A percentile compares a stretch with the other conserved stretches of the same genome.
These are phyloP conservation scores for Plusia festucae DNA, from an alignment of 2,888 invertebrate species.

Conservation along the genomic window DNA sequence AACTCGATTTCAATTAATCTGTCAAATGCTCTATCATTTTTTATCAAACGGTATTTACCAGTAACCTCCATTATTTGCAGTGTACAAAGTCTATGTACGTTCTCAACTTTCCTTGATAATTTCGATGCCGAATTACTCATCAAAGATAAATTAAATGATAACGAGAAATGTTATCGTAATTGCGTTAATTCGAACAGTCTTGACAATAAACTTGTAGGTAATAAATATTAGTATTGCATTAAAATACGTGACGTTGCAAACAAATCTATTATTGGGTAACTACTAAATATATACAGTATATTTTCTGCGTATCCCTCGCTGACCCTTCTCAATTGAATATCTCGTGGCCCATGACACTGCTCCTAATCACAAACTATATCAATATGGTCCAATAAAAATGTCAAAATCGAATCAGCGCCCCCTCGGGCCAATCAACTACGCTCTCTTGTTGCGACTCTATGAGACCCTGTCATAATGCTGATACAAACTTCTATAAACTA, in stretches of 20 bases:
- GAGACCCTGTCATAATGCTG: slow-evolving; percentile 47
- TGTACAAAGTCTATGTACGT: too few relatives aligned
- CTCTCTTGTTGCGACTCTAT: slow-evolving; percentile 62
- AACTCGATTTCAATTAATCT: not conserved
- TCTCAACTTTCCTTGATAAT: too few relatives aligned
- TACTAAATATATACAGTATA: slow-evolving; percentile 5
- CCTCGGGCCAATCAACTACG: slow-evolving; percentile 76
- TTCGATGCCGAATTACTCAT: not conserved
- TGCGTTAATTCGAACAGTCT: not conserved
- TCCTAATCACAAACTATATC: slow-evolving; percentile 82
- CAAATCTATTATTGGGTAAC: not conserved
- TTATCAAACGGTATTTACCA: too few relatives aligned
- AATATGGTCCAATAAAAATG: slow-evolving; percentile 85
- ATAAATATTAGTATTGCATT: not conserved
- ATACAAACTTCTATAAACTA: slow-evolving; percentile 4
- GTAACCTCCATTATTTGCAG: too few relatives aligned
- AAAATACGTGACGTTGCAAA: not conserved
- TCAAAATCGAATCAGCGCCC: slow-evolving; percentile 84
- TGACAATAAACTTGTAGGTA: not conserved
- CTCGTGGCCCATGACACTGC: slow-evolving; percentile 69
- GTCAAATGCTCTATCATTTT: not conserved
- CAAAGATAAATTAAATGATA: not conserved
- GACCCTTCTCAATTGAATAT: slow-evolving; percentile 74
- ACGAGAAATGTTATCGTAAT: not conserved
- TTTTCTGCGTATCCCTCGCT: slow-evolving; percentile 47